Evolutionary conservation across 2,888 invertebrate genomes (phyloP).

Genomic region (Hydropsyche betteni): DNA sequence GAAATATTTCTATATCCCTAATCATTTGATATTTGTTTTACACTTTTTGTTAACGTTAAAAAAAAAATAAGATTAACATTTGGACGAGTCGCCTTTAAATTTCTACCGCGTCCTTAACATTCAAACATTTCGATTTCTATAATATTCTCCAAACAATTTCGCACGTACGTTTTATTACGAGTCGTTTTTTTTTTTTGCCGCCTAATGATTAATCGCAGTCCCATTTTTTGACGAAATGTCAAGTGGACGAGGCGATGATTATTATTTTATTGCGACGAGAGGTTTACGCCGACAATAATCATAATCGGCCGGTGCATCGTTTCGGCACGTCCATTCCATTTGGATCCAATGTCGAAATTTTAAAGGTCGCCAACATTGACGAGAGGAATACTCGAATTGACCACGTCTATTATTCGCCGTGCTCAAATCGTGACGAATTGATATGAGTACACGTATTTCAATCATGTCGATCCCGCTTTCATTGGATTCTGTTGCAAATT

Average conservation of each 20-base stretch:
- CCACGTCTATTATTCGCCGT: constrained; percentile 15
- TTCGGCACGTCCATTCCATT: constrained; percentile 6
- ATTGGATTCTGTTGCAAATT: too few relatives aligned
- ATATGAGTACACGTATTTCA: too few relatives aligned
- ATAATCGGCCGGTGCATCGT: constrained; percentile 17
- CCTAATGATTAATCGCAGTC: constrained; percentile 1
- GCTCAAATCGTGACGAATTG: constrained; percentile 4
- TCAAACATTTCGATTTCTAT: neutral
- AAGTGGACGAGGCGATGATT: constrained; percentile 27
- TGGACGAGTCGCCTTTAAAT: too few relatives aligned
- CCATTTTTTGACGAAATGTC: constrained; percentile 10
- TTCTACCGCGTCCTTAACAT: constrained; percentile 20
- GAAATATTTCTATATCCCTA: too few relatives aligned
- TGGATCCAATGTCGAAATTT: constrained; percentile 11
- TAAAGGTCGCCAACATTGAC: constrained; percentile 15
- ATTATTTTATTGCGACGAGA: constrained; percentile 6
- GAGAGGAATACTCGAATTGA: constrained; percentile 11
- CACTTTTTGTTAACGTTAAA: too few relatives aligned
- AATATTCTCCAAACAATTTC: too few relatives aligned
- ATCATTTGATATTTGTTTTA: too few relatives aligned
- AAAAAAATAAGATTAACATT: too few relatives aligned
- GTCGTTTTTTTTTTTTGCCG: too few relatives aligned
- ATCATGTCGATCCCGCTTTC: too few relatives aligned
- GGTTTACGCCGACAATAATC: neutral
- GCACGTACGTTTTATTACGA: too few relatives aligned